Percentiles rank a stretch among this genome's conserved stretches.
phyloP scores from a whole-genome alignment of 2,888 invertebrate genomes.

The Zygogramma bicolorata region DNA sequence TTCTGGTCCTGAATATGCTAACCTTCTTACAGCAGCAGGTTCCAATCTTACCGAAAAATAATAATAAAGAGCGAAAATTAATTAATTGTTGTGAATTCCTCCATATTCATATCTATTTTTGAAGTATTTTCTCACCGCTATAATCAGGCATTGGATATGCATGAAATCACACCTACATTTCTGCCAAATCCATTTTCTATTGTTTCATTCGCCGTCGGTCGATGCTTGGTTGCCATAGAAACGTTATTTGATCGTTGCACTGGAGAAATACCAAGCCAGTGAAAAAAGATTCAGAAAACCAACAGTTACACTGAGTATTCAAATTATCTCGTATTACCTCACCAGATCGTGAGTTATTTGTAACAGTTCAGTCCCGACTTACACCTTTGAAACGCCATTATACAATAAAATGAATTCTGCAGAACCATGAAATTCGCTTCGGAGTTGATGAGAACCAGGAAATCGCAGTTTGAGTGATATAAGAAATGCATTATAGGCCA shows the following conservation, averaged over 20 bases:
- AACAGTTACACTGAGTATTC: conserved; percentile 14
- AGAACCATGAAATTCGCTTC: conserved; percentile 22
- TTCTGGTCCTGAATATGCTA: too few relatives aligned
- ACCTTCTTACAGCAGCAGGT: too few relatives aligned
- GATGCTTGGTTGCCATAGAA: background rate
- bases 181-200: too few relatives aligned
- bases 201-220: background rate
- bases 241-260: background rate
- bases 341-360: conserved; percentile 40
- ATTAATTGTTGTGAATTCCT: too few relatives aligned
- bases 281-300: background rate
- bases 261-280: background rate
- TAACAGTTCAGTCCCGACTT: conserved; percentile 43
- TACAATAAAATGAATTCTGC: conserved; percentile 8
- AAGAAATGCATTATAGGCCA: too few relatives aligned
- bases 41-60: too few relatives aligned
- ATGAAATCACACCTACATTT: too few relatives aligned
- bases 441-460: conserved; percentile 21
- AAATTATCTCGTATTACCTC: conserved; percentile 27
- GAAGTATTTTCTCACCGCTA: too few relatives aligned
- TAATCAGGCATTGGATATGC: too few relatives aligned
- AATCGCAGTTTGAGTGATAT: background rate
- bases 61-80: too few relatives aligned
- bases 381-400: conserved; percentile 27
- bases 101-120: too few relatives aligned